Base-by-base conservation (phyloP, 2,888 invertebrate genomes). In the Tetropium fuscum region DNA sequence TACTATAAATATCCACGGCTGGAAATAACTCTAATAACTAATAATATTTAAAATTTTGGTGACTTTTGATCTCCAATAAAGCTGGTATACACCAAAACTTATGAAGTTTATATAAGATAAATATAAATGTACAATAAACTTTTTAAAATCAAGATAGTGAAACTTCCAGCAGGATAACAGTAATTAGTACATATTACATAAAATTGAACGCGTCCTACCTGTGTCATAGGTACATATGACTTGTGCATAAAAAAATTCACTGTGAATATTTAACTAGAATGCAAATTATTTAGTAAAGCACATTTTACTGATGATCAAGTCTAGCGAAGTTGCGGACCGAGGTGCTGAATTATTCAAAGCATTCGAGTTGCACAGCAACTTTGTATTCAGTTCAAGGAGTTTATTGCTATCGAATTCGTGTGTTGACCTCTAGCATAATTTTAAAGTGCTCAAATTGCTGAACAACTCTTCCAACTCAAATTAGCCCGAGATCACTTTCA, bases 321-420 rank as follows among this genome's bases (percentile, higher is more conserved):
- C 36, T 22, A 27, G 38, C 40, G 22, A 51, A 51, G 51, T 51
- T 53, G 53, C 43, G 44, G 53, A 13, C 44, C 27, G 15, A 44
- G 38, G 45, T 41, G 11, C 34, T 57, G 57, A 57, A 57, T 57
- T 49, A 57, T 57, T 57, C 57, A 60, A 51, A 40, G 38, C 48
- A 47, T 60, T 38, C 44, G 38, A 60, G 51, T 60, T 56, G 55
- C 55, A 40, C 32, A 19, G 11, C 27, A 58, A 58, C 53, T 56
- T 51, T 22, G 19, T 40, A 51, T 60, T 60, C 40, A 11, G 36
- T 30, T 34, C 49, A 36, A 27, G 41, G 27, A 49, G 56, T 57
- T 57, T 57, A 57, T 57, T 57, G 56, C 48, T 57, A 57, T 57
- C 56, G 56, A 57, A 57, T 49, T 43, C 43, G 49, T 49, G 56